These are phyloP conservation scores for Apistogramma diplotaenia DNA, from an alignment of 2,113 vertebrate genomes.

Conservation along the genomic window DNA sequence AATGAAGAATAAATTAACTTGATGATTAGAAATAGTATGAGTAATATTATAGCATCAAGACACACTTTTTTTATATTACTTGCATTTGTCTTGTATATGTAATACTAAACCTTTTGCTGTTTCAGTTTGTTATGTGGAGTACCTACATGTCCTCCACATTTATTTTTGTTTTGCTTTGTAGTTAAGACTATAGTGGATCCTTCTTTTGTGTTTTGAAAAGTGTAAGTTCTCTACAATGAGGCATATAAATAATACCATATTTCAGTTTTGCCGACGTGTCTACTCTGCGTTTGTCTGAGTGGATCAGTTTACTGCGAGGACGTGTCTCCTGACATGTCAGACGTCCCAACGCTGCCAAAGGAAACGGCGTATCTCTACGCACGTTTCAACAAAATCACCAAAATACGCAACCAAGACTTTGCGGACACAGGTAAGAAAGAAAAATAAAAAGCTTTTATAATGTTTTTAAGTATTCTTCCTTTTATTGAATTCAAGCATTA, in stretches of 20 bases:
- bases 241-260: not conserved
- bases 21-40: too few species aligned
- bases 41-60: not conserved
- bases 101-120: too few species aligned
- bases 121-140: not conserved
- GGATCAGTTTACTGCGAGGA: constrained; percentile 97
- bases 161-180: not conserved
- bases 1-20: not conserved
- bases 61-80: too few species aligned
- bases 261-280: constrained; percentile 82
- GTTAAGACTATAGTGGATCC: not conserved
- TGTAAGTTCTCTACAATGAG: not conserved
- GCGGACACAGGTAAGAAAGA: constrained; percentile 84
- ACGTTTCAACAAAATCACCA: constrained; percentile 91
- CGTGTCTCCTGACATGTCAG: constrained; percentile 76
- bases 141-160: too few species aligned
- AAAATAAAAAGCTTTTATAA: constrained; percentile 14
- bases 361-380: constrained; percentile 90
- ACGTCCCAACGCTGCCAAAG: constrained; percentile 86
- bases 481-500: not conserved
- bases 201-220: not conserved
- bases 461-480: not conserved
- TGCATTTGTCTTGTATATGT: too few species aligned
- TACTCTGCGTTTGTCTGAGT: constrained; percentile 89
- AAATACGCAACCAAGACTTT: constrained; percentile 87